Evolutionary conservation across 2,888 invertebrate genomes (phyloP), one percentile per base, ranked within the genome.

Genomic region (Amphipoea lucens): DNA sequence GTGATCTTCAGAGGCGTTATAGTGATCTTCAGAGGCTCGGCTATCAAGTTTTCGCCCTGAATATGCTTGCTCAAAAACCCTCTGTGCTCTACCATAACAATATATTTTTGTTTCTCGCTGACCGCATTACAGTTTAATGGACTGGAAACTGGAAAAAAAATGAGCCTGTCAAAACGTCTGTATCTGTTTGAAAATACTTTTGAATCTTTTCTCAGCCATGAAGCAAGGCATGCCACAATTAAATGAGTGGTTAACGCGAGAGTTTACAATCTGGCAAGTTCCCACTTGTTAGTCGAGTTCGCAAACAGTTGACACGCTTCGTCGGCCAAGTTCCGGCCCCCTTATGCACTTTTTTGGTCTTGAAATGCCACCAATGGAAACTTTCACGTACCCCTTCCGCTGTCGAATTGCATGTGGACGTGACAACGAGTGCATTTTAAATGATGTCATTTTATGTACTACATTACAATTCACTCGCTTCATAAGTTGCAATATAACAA

Each of bases 211-310:
- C 84, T 88, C 78, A 89, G 87, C 82, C 90, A 90, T 89, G 80
- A 80, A 88, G 85, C 85, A 90, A 90, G 88, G 79, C 87, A 89
- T 91, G 85, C 85, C 89, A 90, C 91, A 92, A 92, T 92, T 92
- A 90, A 91, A 92, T 90, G 89, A 90, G 88, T 89, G 88, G 90
- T 91, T 90, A 90, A 90, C 86, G 86, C 82, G 81, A 87, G 90
- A 87, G 90, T 91, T 90, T 92, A 92, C 90, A 91, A 91, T 91
- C 90, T 89, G 88, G 90, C 89, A 90, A 90, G 87, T 91, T 90
- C 90, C 88, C 89, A 92, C 92, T 94, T 91, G 92, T 94, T 93
- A 94, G 92, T 92, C 85, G 89, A 94, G 92, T 95, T 94, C 85
- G 91, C 91, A 90, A 93, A 92, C 89, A 77, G 91, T 94, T 93